Base-by-base conservation (phyloP, 1,140 invertebrate genomes). In the Chrysoperla carnea region DNA sequence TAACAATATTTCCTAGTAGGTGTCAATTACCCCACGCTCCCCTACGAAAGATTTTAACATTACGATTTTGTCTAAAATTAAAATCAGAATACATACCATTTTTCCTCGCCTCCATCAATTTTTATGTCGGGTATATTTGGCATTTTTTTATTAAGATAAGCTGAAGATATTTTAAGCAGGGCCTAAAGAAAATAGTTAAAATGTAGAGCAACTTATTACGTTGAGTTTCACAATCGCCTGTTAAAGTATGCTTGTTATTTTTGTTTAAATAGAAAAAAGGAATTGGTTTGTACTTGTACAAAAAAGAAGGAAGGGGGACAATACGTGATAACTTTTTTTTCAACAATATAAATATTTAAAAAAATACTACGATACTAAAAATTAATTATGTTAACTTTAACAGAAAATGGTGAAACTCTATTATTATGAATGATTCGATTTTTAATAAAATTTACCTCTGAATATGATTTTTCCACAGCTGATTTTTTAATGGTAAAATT, bases 381-480 rank as follows among this genome's bases (percentile, higher is more conserved):
- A n/a, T n/a, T n/a, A n/a, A n/a, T n/a, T n/a, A n/a, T n/a, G 11
- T 31, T 12, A 40, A 12, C 13, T 40, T 29, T 11, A 31, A 31
- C 8, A 11, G 9, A 29, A 29, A 6, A n/a, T 11, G 1, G 13
- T 40, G 29, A n/a, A 31, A 27, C 6, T 6, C 11, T 8, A 40
- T 12, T n/a, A 40, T 15, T 5, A 14, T n/a, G 29, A n/a, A 29
- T n/a, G 8, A 6, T 12, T 6, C 8, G 9, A 14, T 17, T 15
- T n/a, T 11, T 17, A 17, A 42, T 11, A 29, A 8, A 6, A 56
- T 60, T 68, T 72, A 89, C 87, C 73, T 94, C 89, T 1, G 86
- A 89, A 63, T 95, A 95, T 11, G 87, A 87, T 59, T 91, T 94
- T 62, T 96, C 91, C 49, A 95, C 85, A 14, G 84, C 75, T 13